These are phyloP conservation scores for Lampris incognitus DNA, from an alignment of 2,113 vertebrate genomes.

Conservation along the genomic window DNA sequence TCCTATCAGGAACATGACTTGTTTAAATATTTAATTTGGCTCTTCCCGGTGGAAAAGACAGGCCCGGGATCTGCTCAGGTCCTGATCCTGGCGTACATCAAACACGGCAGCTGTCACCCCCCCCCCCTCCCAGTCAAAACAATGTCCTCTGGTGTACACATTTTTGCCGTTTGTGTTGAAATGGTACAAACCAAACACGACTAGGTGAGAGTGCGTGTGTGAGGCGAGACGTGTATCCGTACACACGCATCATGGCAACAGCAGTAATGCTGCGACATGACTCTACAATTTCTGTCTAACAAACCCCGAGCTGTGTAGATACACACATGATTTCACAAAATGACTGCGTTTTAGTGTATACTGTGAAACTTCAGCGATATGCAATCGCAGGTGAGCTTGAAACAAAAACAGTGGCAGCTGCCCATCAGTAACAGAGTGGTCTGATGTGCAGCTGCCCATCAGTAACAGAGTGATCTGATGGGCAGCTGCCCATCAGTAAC, in stretches of 20 bases:
- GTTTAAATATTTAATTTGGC: conserved; percentile 93
- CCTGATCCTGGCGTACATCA: conserved; percentile 88
- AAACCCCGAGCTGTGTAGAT: not conserved
- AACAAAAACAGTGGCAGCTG: conserved; percentile 35
- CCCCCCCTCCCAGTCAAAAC: conserved; percentile 90
- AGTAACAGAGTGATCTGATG: too few species aligned
- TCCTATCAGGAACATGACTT: conserved; percentile 82
- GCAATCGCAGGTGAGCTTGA: not conserved
- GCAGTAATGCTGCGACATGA: not conserved
- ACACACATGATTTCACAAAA: not conserved
- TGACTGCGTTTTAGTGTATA: not conserved
- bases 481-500: too few species aligned
- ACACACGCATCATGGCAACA: not conserved
- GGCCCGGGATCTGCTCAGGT: conserved; percentile 84
- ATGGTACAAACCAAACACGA: conserved; percentile 62
- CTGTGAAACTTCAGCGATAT: conserved; percentile 14
- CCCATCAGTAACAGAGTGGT: not conserved
- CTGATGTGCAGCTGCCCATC: too few species aligned
- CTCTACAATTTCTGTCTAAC: not conserved
- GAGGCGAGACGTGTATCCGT: too few species aligned
- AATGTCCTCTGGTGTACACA: conserved; percentile 85
- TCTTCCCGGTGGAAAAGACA: conserved; percentile 77
- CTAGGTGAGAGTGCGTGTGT: conserved; percentile 13
- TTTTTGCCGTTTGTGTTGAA: conserved; percentile 85
- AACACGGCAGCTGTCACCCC: conserved; percentile 86